Conservation (phyloP, 2,888 invertebrate species). For the Lottia gigantea region DNA sequence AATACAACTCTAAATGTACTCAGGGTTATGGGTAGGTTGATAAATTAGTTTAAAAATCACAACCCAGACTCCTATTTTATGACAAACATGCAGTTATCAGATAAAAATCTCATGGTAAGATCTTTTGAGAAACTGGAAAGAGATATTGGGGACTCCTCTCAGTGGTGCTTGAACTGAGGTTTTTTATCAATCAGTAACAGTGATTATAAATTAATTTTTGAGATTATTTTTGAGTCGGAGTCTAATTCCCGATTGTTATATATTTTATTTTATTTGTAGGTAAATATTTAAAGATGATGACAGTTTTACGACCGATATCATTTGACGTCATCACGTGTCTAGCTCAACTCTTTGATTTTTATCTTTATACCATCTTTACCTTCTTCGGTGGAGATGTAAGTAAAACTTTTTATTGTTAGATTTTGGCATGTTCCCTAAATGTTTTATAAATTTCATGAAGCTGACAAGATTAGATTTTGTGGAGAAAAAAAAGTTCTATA, state of each 20-base stretch:
- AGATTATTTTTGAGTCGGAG: not conserved
- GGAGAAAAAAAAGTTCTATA: no score
- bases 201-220: no score
- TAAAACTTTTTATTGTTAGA: not conserved
- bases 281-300: conserved; percentile 91
- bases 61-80: no score
- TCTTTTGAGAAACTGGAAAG: no score
- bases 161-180: no score
- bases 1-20: conserved; percentile 92
- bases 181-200: no score
- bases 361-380: conserved; percentile 77
- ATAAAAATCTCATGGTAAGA: no score
- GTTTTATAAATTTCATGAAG: no score
- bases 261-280: conserved; percentile 67
- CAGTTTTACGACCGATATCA: conserved; percentile 87
- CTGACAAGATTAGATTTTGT: no score
- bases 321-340: conserved; percentile 90
- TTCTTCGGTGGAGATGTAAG: not conserved
- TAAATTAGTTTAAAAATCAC: not conserved
- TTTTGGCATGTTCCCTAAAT: no score
- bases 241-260: not conserved
- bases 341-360: conserved; percentile 93
- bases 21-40: conserved; percentile 74
- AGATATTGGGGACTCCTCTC: no score
- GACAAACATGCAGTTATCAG: no score